Evolutionary conservation across 2,888 invertebrate species (phyloP).

Genomic region (Chalcosyrphus nemorum): DNA sequence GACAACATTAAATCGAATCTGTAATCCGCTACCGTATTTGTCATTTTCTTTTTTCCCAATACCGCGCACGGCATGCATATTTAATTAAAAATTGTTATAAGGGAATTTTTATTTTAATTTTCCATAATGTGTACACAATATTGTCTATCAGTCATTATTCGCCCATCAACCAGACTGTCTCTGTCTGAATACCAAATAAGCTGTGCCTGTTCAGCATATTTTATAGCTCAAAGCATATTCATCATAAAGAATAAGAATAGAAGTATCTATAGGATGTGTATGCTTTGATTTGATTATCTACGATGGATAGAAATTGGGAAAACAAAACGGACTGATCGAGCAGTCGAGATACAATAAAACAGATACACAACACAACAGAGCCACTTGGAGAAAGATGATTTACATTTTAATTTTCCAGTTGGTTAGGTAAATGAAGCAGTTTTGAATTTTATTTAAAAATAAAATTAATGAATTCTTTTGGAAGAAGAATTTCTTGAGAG

Average conservation of each 20-base stretch:
- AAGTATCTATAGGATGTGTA: not conserved
- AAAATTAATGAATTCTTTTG: not conserved
- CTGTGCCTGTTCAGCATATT: conserved; percentile 12
- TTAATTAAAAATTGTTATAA: conserved; percentile 9
- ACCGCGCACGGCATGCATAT: conserved; percentile 3
- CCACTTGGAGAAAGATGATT: conserved; percentile 35
- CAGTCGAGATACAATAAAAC: not conserved
- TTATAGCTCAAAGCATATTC: not conserved
- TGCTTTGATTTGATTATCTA: conserved; percentile 3
- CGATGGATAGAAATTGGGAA: not conserved
- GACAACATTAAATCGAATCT: conserved; percentile 2
- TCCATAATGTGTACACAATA: conserved; percentile 22
- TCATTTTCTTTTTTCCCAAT: conserved; percentile 1
- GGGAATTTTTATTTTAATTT: conserved; percentile 29
- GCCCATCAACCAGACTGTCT: conserved; percentile 9
- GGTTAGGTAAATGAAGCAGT: conserved; percentile 30
- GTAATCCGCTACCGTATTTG: conserved; percentile 25
- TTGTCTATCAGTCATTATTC: conserved; percentile 42
- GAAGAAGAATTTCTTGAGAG: conserved; percentile 8
- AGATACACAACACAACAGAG: not conserved
- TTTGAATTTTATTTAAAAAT: too few relatives aligned
- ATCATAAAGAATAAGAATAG: not conserved
- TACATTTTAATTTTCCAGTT: conserved; percentile 42
- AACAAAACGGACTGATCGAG: not conserved
- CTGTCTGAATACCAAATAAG: conserved; percentile 35